phyloP scores from a whole-genome alignment of 2,797 vertebrate species.

The Phaenicophaeus curvirostris region DNA sequence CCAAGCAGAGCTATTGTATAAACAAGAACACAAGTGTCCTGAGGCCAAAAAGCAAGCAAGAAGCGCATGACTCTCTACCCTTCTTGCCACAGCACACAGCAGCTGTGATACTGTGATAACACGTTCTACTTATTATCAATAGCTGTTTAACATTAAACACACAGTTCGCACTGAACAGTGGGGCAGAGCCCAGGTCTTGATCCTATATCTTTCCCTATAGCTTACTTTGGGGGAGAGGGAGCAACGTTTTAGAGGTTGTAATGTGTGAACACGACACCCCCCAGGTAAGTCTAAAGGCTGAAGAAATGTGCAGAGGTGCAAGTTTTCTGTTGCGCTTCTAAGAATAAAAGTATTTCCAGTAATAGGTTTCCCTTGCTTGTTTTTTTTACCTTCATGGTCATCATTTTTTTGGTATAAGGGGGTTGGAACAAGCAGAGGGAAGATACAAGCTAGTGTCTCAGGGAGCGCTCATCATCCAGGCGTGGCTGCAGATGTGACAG shows the following conservation, averaged over 20 bases:
- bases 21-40: conserved; percentile 67
- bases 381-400: background rate
- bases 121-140: conserved; percentile 24
- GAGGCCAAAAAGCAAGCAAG: conserved; percentile 61
- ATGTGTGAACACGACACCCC: background rate
- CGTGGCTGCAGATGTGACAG: background rate
- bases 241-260: background rate
- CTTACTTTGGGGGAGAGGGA: background rate
- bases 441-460: background rate
- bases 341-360: background rate
- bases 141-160: background rate
- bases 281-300: background rate
- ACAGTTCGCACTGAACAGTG: background rate
- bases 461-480: background rate
- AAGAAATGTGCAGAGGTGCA: background rate
- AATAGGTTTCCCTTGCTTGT: background rate
- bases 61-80: conserved; percentile 2
- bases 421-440: background rate
- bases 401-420: background rate
- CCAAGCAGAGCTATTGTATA: conserved; percentile 58
- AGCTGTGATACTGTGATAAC: conserved; percentile 35
- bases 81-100: background rate
- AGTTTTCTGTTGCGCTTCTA: background rate
- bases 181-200: background rate
- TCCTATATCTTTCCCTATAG: background rate